Conservation (phyloP, 2,888 invertebrate genomes). For the Piscicola geometra region DNA sequence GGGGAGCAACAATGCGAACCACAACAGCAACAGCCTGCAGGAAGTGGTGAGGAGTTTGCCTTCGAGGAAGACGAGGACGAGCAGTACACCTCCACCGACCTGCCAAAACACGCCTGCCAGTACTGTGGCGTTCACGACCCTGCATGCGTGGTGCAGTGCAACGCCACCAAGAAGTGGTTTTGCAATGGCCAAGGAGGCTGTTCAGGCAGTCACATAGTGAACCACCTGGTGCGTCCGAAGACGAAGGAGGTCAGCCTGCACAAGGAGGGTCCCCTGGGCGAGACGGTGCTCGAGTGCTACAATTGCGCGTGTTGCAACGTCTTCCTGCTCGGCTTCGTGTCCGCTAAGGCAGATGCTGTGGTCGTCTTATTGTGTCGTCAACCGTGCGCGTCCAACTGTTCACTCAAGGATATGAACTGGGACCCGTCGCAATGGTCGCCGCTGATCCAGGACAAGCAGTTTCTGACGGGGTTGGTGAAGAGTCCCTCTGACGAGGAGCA, state of each 20-base stretch:
- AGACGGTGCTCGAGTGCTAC: constrained; percentile 95
- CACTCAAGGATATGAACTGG: constrained; percentile 97
- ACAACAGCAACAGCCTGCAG: constrained; percentile 63
- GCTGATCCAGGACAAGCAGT: constrained; percentile 88
- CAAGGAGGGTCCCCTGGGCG: constrained; percentile 91
- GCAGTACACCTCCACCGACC: constrained; percentile 73
- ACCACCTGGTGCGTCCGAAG: constrained; percentile 96
- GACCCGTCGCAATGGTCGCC: constrained; percentile 99
- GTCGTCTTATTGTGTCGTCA: constrained; percentile 93
- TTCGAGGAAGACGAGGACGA: constrained; percentile 91
- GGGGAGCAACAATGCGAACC: constrained; percentile 59
- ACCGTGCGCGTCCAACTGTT: constrained; percentile 95
- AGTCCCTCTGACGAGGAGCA: constrained; percentile 96
- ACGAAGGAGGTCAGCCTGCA: constrained; percentile 98
- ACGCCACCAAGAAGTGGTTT: constrained; percentile 98
- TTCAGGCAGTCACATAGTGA: constrained; percentile 95
- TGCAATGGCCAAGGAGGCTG: constrained; percentile 98
- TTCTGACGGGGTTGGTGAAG: constrained; percentile 83
- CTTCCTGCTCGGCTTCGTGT: constrained; percentile 96
- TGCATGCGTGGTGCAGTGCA: constrained; percentile 94
- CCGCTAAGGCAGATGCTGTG: constrained; percentile 96
- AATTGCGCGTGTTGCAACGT: constrained; percentile 97
- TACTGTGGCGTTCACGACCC: constrained; percentile 99
- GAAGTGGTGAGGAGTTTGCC: constrained; percentile 64
- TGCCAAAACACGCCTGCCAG: constrained; percentile 88